A percentile compares a stretch with the other conserved stretches of the same genome.
Evolutionary conservation across 2,888 invertebrate genomes (phyloP).

Genomic region (Patella ulyssiponensis): DNA sequence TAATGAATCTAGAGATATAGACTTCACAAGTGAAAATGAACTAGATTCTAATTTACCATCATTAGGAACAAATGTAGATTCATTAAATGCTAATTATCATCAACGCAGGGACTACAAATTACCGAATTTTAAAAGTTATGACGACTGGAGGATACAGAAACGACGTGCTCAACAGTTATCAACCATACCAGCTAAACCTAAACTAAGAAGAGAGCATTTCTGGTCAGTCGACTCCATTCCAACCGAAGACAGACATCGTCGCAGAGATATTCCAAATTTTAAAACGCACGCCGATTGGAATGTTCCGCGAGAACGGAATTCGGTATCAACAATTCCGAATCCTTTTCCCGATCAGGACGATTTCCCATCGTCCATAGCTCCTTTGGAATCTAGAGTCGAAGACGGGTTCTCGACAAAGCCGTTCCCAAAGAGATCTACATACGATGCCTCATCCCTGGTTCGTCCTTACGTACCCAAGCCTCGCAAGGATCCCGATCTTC

Average conservation of each 20-base stretch:
- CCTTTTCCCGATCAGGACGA: background rate
- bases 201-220: background rate
- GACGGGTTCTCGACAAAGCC: background rate
- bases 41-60: constrained; percentile 4
- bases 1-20: background rate
- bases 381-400: background rate
- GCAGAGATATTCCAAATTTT: background rate
- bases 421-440: background rate
- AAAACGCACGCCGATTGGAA: background rate
- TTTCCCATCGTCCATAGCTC: background rate
- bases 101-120: background rate
- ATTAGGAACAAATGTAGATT: background rate
- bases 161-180: constrained; percentile 3
- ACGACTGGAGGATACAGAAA: background rate
- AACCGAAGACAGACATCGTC: background rate
- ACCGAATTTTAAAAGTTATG: constrained; percentile 6
- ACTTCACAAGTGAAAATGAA: constrained; percentile 1
- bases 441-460: background rate
- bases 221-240: constrained; percentile 1
- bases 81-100: constrained; percentile 1
- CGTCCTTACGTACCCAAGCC: background rate
- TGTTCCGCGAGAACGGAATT: background rate
- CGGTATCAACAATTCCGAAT: background rate
- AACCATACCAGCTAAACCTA: background rate
- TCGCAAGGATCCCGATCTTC: background rate